Conservation (phyloP, 2,888 invertebrate genomes). For the Chymomyza fuscimana region DNA sequence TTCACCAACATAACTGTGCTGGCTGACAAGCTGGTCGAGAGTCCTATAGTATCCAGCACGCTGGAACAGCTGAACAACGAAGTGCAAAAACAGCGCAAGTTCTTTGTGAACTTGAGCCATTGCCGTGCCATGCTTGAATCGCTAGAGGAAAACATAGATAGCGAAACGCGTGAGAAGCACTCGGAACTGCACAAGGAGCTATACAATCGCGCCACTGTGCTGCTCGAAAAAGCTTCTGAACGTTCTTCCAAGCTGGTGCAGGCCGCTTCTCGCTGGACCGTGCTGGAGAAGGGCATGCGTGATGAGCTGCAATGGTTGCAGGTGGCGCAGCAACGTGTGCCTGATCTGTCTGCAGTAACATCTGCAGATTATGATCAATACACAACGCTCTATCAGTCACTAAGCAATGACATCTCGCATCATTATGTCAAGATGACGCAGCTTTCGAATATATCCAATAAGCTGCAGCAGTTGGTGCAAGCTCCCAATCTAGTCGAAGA, state of each 20-base stretch:
- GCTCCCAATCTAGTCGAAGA: conserved; percentile 88
- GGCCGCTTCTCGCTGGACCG: conserved; percentile 91
- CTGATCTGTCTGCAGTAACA: conserved; percentile 89
- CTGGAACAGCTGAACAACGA: conserved; percentile 92
- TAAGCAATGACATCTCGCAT: conserved; percentile 88
- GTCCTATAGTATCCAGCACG: conserved; percentile 87
- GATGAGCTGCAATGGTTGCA: conserved; percentile 91
- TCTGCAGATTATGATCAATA: conserved; percentile 92
- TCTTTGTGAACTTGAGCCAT: conserved; percentile 93
- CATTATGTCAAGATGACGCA: conserved; percentile 90
- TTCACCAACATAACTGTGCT: conserved; percentile 92
- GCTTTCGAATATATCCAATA: conserved; percentile 86
- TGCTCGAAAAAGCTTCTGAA: conserved; percentile 90
- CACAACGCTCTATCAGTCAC: conserved; percentile 89
- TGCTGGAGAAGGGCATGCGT: conserved; percentile 89
- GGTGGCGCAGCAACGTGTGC: conserved; percentile 91
- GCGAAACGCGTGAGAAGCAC: conserved; percentile 87
- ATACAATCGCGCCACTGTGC: conserved; percentile 87
- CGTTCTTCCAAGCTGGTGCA: conserved; percentile 91
- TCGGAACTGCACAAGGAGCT: conserved; percentile 87
- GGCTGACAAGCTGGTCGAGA: conserved; percentile 89
- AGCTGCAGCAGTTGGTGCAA: conserved; percentile 86
- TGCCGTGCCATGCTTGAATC: conserved; percentile 93
- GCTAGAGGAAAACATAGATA: conserved; percentile 90
- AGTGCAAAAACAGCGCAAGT: conserved; percentile 93